Evolutionary conservation across 2,797 vertebrate species (phyloP).

Genomic region (Iguana delicatissima): DNA sequence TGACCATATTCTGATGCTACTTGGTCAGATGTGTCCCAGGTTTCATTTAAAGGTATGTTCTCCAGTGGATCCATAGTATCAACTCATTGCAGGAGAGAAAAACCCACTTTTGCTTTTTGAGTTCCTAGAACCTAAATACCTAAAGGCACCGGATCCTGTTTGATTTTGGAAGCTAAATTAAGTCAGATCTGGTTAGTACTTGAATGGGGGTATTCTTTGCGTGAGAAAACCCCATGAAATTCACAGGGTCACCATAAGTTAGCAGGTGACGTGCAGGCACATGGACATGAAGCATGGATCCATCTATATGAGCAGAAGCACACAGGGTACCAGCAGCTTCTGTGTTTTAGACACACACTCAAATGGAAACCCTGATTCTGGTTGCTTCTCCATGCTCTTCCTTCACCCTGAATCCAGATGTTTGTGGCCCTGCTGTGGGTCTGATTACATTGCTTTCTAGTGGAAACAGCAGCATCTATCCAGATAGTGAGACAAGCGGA

Average conservation of each 20-base stretch:
- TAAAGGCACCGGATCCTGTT: too few relatives aligned
- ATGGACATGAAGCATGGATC: background rate
- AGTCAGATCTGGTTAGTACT: too few relatives aligned
- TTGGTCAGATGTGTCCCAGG: too few relatives aligned
- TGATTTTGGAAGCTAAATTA: too few relatives aligned
- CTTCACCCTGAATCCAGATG: constrained; percentile 1
- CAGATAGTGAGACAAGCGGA: background rate
- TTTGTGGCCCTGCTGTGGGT: constrained; percentile 13
- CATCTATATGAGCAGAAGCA: background rate
- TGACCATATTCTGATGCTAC: too few relatives aligned
- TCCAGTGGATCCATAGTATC: background rate
- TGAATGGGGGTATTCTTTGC: too few relatives aligned
- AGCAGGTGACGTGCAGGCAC: too few relatives aligned
- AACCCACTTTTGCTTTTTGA: background rate
- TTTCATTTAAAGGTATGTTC: too few relatives aligned
- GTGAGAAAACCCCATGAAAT: too few relatives aligned
- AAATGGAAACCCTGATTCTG: constrained; percentile 15
- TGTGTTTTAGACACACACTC: background rate
- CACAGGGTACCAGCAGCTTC: background rate
- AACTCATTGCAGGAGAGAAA: background rate
- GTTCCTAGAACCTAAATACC: background rate
- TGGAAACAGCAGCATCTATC: constrained; percentile 6
- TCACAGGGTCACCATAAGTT: too few relatives aligned
- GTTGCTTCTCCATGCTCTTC: background rate
- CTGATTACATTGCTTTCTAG: constrained; percentile 4